Conservation (phyloP, 2,113 vertebrate genomes). For the Lagenorhynchus albirostris region DNA sequence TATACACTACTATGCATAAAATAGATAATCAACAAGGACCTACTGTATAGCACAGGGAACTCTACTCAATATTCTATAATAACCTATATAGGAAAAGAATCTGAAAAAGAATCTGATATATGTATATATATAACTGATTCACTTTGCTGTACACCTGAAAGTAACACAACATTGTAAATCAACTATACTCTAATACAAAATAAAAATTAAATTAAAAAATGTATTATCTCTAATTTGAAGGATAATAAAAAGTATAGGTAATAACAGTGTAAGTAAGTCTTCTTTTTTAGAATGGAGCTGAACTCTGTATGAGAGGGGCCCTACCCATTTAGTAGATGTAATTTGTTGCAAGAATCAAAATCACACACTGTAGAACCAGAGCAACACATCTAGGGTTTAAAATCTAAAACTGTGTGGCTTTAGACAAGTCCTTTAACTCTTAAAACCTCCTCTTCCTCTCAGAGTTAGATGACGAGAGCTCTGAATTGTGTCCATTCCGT, state of each 20-base stretch:
- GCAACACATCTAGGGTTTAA: accelerated
- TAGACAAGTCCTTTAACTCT: neutral
- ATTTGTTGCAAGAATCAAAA: neutral
- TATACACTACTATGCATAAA: too few species aligned
- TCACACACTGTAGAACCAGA: neutral
- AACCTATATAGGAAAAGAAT: too few species aligned
- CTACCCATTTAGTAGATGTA: neutral
- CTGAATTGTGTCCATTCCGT: too few species aligned
- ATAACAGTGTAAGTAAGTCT: neutral
- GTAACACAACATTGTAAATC: too few species aligned
- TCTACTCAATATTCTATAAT: too few species aligned
- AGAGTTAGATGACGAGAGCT: neutral
- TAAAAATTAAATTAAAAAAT: too few species aligned
- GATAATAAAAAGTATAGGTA: neutral
- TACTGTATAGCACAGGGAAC: too few species aligned
- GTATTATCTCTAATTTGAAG: neutral
- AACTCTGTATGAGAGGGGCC: neutral
- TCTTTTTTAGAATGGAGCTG: neutral
- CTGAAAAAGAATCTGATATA: too few species aligned
- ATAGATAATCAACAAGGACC: too few species aligned
- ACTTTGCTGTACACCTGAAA: too few species aligned
- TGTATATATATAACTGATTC: too few species aligned
- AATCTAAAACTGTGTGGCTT: accelerated
- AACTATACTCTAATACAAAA: too few species aligned
- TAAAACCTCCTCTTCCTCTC: neutral